phyloP scores from a whole-genome alignment of 2,113 vertebrate genomes.

The Corvus moneduloides region DNA sequence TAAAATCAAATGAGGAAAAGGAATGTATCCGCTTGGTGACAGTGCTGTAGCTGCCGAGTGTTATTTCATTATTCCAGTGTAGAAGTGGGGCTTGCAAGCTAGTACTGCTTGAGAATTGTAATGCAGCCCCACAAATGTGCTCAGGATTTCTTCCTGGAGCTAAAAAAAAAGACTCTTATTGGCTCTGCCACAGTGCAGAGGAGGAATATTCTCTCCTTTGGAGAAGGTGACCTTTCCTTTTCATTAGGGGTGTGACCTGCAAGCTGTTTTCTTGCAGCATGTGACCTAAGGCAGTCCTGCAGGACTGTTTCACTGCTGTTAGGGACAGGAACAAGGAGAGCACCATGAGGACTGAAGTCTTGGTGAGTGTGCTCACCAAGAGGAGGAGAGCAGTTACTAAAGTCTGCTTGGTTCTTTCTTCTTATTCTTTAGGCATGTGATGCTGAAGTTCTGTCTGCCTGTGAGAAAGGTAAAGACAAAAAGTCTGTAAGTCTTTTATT shows the following conservation, averaged over 20 bases:
- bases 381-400: not conserved
- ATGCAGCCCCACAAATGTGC: not conserved
- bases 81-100: not conserved
- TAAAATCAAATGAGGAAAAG: not conserved
- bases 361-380: not conserved
- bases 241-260: not conserved
- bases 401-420: not conserved
- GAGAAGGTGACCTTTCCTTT: not conserved
- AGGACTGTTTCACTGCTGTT: not conserved
- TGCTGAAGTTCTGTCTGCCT: constrained; percentile 52
- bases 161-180: not conserved
- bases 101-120: not conserved
- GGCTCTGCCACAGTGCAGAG: not conserved
- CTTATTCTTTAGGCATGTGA: constrained; percentile 63
- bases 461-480: constrained; percentile 67
- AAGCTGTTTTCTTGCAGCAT: not conserved
- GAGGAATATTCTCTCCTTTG: not conserved
- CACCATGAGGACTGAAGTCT: not conserved
- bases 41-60: not conserved
- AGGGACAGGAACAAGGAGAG: not conserved
- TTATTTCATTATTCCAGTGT: not conserved
- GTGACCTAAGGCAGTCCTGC: not conserved
- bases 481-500: not conserved
- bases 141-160: not conserved
- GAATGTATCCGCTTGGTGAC: not conserved